Evolutionary conservation across 2,797 vertebrate genomes (phyloP).

Genomic region (Hypotaenidia philippensis): DNA sequence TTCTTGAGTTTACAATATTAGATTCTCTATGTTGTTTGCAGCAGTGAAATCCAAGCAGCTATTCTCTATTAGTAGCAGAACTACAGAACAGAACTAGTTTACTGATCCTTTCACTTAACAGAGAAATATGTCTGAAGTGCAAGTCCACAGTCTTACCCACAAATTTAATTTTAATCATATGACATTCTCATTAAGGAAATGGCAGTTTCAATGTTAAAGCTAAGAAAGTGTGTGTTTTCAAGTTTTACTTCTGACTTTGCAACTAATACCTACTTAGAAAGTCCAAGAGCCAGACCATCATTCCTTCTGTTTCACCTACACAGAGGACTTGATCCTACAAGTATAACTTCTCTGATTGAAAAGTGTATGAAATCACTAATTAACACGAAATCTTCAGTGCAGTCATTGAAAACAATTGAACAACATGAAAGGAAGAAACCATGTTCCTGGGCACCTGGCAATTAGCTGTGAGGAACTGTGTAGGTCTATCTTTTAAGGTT

Average conservation of each 20-base stretch:
- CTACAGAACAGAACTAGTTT: not conserved
- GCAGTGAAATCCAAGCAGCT: not conserved
- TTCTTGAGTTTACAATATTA: not conserved
- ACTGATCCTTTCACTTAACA: not conserved
- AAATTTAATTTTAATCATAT: not conserved
- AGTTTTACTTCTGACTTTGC: not conserved
- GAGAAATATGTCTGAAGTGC: not conserved
- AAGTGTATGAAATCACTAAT: not conserved
- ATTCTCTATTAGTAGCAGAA: not conserved
- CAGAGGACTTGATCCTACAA: not conserved
- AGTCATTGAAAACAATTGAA: not conserved
- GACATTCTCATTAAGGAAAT: not conserved
- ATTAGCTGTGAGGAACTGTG: not conserved
- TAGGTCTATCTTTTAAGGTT: not conserved
- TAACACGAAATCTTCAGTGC: not conserved
- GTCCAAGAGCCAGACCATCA: not conserved
- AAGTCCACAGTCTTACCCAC: not conserved
- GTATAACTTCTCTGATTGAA: not conserved
- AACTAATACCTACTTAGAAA: not conserved
- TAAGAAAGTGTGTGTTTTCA: not conserved
- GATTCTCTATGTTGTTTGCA: not conserved
- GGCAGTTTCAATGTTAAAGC: not conserved
- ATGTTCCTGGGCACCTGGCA: not conserved
- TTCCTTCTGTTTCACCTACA: not conserved
- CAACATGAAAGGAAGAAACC: not conserved